Evolutionary conservation across 2,113 vertebrate genomes (phyloP), one percentile per base, ranked within the genome.

Genomic region (Siphamia tubifer): DNA sequence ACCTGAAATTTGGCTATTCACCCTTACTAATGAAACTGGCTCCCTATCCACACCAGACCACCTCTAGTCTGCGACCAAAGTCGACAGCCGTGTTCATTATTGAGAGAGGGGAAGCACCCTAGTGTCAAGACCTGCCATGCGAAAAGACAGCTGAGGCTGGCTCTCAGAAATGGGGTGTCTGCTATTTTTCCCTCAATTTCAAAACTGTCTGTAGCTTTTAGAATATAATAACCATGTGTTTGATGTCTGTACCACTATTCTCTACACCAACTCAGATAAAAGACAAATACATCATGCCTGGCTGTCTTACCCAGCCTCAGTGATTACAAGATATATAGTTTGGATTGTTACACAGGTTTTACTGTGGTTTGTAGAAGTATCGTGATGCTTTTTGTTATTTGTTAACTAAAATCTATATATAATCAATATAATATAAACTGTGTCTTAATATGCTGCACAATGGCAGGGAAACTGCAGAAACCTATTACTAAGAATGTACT

Each of bases 1-100:
- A 81, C 57, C 76, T 85, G 70, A 92, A 91, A 92, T 92, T 78
- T 86, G 57, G 66, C 75, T 79, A 82, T 92, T 84, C 80, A 80
- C 69, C 79, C 35, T 47, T 11, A 75, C 69, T 89, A 87, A 91
- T 85, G 83, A 90, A 90, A 89, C 78, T 39, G 36, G 70, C 65
- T 77, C 66, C 40, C 35, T 27, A 60, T 47, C 66, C 73, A 78
- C n/a, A 19, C 62, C 62, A 55, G 66, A 15, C 64, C 79, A 83
- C 58, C 72, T 69, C 64, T 63, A 71, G 71, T 58, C 44, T 16
- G 10, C 23, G 38, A 79, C 83, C 79, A 86, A 78, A 78, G 63
- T 45, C 67, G 78, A 80, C 82, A 74, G 83, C 61, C 51, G 20
- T 86, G 79, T 81, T 90, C 81, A 87, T 87, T 86, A 89, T 81